A percentile compares a stretch with the other conserved stretches of the same genome.
These are phyloP conservation scores for Aphaenogaster floridana DNA, from an alignment of 1,140 invertebrate species.

Conservation along the genomic window DNA sequence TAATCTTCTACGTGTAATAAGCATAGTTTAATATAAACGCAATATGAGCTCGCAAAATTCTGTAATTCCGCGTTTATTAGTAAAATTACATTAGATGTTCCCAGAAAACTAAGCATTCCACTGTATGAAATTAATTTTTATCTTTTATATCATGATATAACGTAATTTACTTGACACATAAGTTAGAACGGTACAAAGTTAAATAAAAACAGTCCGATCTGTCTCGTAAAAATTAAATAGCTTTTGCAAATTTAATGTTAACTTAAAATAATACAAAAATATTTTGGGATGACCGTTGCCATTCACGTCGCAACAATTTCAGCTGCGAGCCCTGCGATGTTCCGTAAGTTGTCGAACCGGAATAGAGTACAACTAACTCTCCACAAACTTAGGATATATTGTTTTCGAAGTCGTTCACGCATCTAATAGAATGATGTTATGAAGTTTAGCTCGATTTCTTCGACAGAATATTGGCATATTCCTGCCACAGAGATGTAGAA, in stretches of 20 bases:
- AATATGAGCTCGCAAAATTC: conserved; percentile 11
- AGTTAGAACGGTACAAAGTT: background rate
- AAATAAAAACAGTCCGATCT: background rate
- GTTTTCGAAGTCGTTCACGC: conserved; percentile 43
- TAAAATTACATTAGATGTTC: background rate
- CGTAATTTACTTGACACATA: background rate
- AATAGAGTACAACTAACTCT: background rate
- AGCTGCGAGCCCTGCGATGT: background rate
- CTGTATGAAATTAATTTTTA: background rate
- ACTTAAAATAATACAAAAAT: background rate
- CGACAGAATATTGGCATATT: conserved; percentile 51
- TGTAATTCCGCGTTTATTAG: conserved; percentile 18
- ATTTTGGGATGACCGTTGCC: background rate
- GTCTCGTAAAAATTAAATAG: conserved; percentile 5
- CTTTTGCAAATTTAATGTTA: background rate
- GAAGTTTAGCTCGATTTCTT: conserved; percentile 41
- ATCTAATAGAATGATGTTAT: conserved; percentile 51
- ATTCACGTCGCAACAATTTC: conserved; percentile 1
- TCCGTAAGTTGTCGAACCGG: conserved; percentile 9
- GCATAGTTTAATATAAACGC: conserved; percentile 29
- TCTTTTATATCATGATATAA: background rate
- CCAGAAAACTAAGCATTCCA: background rate
- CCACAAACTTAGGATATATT: conserved; percentile 49
- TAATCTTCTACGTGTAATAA: conserved; percentile 22
- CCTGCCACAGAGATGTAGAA: conserved; percentile 6